phyloP scores from a whole-genome alignment of 2,797 vertebrate species.

The Caiman crocodilus region DNA sequence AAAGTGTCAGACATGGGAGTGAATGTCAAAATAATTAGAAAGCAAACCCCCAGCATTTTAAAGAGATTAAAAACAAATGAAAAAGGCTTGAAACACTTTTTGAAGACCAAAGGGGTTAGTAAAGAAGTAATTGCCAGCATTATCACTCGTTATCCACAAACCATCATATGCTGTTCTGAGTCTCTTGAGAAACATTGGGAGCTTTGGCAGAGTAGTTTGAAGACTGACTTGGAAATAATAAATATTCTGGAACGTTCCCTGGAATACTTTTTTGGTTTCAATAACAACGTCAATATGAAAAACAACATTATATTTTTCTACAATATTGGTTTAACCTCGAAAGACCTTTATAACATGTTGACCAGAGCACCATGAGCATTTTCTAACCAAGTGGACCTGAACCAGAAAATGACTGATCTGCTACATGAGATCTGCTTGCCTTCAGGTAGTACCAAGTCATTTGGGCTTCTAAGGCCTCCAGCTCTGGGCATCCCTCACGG shows the following conservation, averaged over 20 bases:
- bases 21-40: slow-evolving; percentile 79
- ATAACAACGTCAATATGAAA: slow-evolving; percentile 82
- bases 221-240: slow-evolving; percentile 82
- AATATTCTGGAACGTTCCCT: slow-evolving; percentile 84
- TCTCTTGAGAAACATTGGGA: slow-evolving; percentile 85
- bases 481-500: no score
- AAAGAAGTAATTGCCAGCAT: slow-evolving; percentile 80
- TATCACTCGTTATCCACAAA: slow-evolving; percentile 85
- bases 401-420: slow-evolving; percentile 82
- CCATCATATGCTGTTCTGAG: slow-evolving; percentile 82
- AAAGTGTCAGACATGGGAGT: slow-evolving; percentile 83
- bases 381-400: slow-evolving; percentile 86
- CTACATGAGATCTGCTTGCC: slow-evolving; percentile 77
- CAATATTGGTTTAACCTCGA: slow-evolving; percentile 81
- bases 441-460: no score
- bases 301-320: slow-evolving; percentile 84
- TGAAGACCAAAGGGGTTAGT: slow-evolving; percentile 82
- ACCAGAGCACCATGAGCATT: slow-evolving; percentile 84
- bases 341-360: slow-evolving; percentile 82
- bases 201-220: slow-evolving; percentile 86
- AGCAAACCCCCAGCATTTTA: slow-evolving; percentile 82
- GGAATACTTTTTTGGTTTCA: slow-evolving; percentile 87
- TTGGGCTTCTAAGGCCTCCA: no score
- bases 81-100: slow-evolving; percentile 79
- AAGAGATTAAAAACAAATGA: slow-evolving; percentile 82